phyloP scores from a whole-genome alignment of 2,797 vertebrate genomes.

The Cryptoprocta ferox region DNA sequence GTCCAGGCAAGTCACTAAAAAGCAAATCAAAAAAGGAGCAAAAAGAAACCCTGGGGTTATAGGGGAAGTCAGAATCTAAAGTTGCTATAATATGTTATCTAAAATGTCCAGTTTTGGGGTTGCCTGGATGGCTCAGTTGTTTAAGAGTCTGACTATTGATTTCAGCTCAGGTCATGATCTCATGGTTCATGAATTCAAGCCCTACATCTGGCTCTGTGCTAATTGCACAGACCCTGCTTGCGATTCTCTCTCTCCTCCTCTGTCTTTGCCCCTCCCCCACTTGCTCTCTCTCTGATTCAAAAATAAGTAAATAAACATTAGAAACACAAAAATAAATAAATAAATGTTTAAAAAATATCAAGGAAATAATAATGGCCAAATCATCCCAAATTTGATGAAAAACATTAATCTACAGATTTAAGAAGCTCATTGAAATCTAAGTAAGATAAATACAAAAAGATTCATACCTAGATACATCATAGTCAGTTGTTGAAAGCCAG shows the following conservation, averaged over 20 bases:
- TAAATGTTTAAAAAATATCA: background rate
- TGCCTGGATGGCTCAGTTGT: background rate
- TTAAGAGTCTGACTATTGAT: background rate
- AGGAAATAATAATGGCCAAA: background rate
- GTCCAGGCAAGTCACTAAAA: background rate
- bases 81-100: background rate
- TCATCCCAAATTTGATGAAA: background rate
- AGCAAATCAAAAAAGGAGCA: background rate
- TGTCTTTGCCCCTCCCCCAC: background rate
- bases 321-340: background rate
- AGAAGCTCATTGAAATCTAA: background rate
- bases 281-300: background rate
- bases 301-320: background rate
- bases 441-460: background rate
- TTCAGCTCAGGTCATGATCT: background rate
- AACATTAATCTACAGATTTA: constrained; percentile 16
- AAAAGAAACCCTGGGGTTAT: background rate
- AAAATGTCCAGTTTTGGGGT: background rate
- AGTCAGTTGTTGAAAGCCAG: background rate
- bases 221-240: background rate
- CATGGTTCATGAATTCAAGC: background rate
- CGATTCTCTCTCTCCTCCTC: background rate
- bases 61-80: background rate
- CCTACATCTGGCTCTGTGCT: background rate
- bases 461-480: background rate